These are phyloP conservation scores for Drosophila kikkawai DNA, from an alignment of 1,140 invertebrate species.

Conservation along the genomic window DNA sequence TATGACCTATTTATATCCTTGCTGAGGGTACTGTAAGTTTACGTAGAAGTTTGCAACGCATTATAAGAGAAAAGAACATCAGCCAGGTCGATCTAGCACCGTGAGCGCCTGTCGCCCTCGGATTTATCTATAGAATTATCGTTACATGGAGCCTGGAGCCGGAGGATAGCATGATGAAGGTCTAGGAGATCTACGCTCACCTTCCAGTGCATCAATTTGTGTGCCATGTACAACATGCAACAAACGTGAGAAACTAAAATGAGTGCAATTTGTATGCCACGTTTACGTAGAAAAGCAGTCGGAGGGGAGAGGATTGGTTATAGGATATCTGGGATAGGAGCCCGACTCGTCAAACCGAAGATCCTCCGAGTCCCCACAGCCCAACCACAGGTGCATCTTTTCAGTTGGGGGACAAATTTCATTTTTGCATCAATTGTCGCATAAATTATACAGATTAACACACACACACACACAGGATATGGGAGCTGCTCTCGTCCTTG, in stretches of 20 bases:
- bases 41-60: background rate
- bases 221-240: slow-evolving; percentile 80
- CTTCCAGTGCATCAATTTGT: slow-evolving; percentile 45
- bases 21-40: background rate
- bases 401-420: slow-evolving; percentile 61
- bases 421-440: slow-evolving; percentile 78
- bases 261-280: slow-evolving; percentile 81
- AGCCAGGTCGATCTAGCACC: background rate
- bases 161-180: background rate
- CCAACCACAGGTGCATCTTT: slow-evolving; percentile 21
- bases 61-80: background rate
- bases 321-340: slow-evolving; percentile 25
- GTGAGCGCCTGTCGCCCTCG: too few relatives aligned
- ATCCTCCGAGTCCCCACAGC: background rate
- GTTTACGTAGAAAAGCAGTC: slow-evolving; percentile 56
- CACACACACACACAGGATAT: slow-evolving; percentile 11
- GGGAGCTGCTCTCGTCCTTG: slow-evolving; percentile 12
- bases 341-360: slow-evolving; percentile 15
- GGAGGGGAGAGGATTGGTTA: slow-evolving; percentile 25
- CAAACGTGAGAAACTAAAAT: slow-evolving; percentile 82
- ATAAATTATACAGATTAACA: slow-evolving; percentile 80
- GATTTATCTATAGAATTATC: too few relatives aligned
- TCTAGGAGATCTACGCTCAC: slow-evolving; percentile 63
- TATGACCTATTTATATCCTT: background rate
- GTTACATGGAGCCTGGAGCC: too few relatives aligned